A percentile compares a stretch with the other conserved stretches of the same genome.
These are phyloP conservation scores for Tetramorium simillimum DNA, from an alignment of 1,140 invertebrate genomes.

Conservation along the genomic window DNA sequence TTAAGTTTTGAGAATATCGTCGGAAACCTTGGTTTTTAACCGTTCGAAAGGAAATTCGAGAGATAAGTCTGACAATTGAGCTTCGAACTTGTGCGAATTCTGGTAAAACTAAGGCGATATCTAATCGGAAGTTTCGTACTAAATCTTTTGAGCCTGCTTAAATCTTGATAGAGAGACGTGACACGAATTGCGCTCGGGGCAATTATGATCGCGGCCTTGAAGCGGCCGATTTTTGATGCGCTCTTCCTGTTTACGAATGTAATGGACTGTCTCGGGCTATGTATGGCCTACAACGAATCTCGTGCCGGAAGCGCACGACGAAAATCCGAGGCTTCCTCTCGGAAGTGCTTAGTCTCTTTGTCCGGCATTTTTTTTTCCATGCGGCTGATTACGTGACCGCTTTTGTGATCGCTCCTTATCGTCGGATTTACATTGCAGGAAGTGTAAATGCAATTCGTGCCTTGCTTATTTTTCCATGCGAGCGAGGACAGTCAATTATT, in stretches of 20 bases:
- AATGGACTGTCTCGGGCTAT: background rate
- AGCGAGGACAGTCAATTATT: background rate
- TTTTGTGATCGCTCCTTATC: conserved; percentile 51
- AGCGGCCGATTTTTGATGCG: conserved; percentile 11
- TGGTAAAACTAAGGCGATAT: background rate
- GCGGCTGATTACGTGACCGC: conserved; percentile 21
- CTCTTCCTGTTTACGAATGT: conserved; percentile 39
- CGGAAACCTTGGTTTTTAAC: background rate
- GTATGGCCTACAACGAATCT: conserved; percentile 10
- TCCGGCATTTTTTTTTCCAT: conserved; percentile 39
- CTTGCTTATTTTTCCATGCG: background rate
- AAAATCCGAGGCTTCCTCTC: conserved; percentile 57
- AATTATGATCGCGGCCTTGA: background rate
- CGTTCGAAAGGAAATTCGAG: background rate
- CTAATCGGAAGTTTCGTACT: background rate
- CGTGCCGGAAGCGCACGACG: conserved; percentile 38
- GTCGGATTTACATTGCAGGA: conserved; percentile 36
- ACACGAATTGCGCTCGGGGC: background rate
- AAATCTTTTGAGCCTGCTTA: background rate
- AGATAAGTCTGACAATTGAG: too few relatives aligned
- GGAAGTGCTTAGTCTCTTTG: conserved; percentile 47
- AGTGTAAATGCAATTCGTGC: background rate
- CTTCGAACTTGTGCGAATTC: background rate
- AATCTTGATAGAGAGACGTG: background rate
- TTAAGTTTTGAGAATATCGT: background rate